These are phyloP conservation scores for Antitype chi DNA, from an alignment of 2,888 invertebrate genomes.

Conservation along the genomic window DNA sequence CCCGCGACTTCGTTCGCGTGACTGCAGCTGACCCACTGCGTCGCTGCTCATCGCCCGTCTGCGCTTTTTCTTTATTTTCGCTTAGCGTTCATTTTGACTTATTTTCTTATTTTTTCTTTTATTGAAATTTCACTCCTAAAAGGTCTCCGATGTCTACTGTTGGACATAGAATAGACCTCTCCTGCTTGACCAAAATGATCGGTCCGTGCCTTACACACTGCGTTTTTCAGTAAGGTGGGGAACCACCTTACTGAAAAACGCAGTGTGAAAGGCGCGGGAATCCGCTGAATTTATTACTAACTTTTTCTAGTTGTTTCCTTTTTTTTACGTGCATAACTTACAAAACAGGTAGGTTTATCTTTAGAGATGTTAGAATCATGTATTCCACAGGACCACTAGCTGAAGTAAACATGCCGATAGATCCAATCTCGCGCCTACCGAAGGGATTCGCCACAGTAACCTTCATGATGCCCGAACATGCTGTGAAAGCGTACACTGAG, in stretches of 20 bases:
- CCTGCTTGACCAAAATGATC: background rate
- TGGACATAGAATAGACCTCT: background rate
- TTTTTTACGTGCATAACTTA: background rate
- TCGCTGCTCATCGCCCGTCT: background rate
- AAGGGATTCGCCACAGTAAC: constrained; percentile 98
- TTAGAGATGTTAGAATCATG: background rate
- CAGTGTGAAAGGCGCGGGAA: background rate
- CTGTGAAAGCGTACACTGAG: constrained; percentile 95
- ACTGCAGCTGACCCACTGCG: background rate
- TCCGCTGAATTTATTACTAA: background rate
- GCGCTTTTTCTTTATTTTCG: background rate
- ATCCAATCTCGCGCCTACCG: constrained; percentile 94
- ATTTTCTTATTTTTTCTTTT: background rate
- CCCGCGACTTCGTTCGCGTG: background rate
- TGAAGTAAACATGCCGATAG: constrained; percentile 97
- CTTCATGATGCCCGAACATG: constrained; percentile 98
- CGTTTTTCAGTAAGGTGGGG: too few relatives aligned
- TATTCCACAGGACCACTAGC: constrained; percentile 93
- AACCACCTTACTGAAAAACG: background rate
- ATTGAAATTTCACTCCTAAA: background rate
- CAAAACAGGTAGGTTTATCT: background rate
- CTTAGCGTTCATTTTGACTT: background rate
- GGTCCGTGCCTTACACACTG: background rate
- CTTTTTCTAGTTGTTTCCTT: background rate
- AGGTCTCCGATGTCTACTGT: background rate